Percentiles rank a stretch among this genome's conserved stretches.
Evolutionary conservation across 2,888 invertebrate genomes (phyloP).

Genomic region (Perithous albicinctus): DNA sequence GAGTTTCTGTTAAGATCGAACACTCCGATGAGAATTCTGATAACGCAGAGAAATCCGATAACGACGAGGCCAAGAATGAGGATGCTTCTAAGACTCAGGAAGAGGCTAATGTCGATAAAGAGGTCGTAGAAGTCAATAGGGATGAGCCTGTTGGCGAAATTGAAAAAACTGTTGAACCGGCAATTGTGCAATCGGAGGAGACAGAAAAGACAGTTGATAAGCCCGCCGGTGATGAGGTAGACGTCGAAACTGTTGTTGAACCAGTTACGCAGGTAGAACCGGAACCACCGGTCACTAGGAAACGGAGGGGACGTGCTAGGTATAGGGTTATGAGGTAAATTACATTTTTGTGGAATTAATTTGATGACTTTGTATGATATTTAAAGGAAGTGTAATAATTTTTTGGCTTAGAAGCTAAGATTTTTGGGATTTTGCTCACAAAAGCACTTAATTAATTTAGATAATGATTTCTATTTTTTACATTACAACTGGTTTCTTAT

Average conservation of each 20-base stretch:
- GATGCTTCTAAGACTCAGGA: conserved; percentile 65
- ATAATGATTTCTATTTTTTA: too few species aligned
- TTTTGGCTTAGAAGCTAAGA: background rate
- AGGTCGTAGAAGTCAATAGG: conserved; percentile 22
- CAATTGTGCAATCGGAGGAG: conserved; percentile 9
- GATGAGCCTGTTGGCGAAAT: conserved; percentile 20
- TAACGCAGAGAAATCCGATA: conserved; percentile 85
- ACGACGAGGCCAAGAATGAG: conserved; percentile 83
- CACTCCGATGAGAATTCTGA: conserved; percentile 80
- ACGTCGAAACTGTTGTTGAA: conserved; percentile 34
- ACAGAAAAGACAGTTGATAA: conserved; percentile 34
- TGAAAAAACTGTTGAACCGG: conserved; percentile 54
- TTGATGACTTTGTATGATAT: background rate
- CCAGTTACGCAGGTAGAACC: conserved; percentile 47
- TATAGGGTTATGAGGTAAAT: conserved; percentile 77
- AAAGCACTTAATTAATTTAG: too few species aligned
- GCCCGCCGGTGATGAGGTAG: conserved; percentile 17
- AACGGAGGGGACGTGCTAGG: conserved; percentile 77
- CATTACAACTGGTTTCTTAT: too few species aligned
- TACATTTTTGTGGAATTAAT: background rate
- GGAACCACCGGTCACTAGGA: conserved; percentile 74
- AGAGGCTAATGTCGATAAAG: conserved; percentile 47
- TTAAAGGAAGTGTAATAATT: background rate
- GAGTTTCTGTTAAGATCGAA: conserved; percentile 83
- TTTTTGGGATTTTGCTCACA: too few species aligned